phyloP scores from a whole-genome alignment of 2,888 invertebrate species.

The Noctua fimbriata region DNA sequence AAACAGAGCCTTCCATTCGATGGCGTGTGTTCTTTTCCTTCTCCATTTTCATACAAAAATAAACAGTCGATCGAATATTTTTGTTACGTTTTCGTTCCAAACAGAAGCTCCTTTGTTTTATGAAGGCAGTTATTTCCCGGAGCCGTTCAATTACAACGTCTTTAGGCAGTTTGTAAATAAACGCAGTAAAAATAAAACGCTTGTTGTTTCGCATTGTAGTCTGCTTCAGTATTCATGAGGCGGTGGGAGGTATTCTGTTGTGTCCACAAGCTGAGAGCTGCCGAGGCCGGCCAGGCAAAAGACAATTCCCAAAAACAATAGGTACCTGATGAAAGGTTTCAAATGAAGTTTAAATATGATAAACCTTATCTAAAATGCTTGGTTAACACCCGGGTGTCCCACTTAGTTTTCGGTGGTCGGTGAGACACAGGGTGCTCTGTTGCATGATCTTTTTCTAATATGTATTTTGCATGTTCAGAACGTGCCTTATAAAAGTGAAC shows the following conservation, averaged over 20 bases:
- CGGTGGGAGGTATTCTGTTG: not conserved
- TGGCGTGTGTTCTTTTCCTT: slow-evolving; percentile 16
- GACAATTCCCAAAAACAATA: not conserved
- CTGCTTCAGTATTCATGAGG: slow-evolving; percentile 58
- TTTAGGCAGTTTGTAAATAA: slow-evolving; percentile 55
- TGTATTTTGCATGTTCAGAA: not conserved
- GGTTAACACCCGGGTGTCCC: too few species aligned
- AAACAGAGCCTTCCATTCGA: not conserved
- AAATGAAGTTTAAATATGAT: not conserved
- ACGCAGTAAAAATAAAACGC: slow-evolving; percentile 49
- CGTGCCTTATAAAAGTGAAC: not conserved
- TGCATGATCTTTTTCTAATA: not conserved
- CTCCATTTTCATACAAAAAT: slow-evolving; percentile 41
- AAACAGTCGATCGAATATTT: slow-evolving; percentile 53
- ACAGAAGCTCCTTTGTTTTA: slow-evolving; percentile 46
- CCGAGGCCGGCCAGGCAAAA: not conserved
- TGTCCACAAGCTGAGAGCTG: not conserved
- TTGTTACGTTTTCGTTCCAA: slow-evolving; percentile 42
- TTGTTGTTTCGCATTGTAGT: slow-evolving; percentile 46
- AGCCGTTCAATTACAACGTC: slow-evolving; percentile 56
- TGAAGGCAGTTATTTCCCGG: slow-evolving; percentile 40
- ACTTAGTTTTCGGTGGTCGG: too few species aligned
- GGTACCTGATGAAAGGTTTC: not conserved
- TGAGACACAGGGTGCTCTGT: too few species aligned
- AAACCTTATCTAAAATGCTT: not conserved